These are phyloP conservation scores for Ciconia boyciana DNA, from an alignment of 2,113 vertebrate species.

Conservation along the genomic window DNA sequence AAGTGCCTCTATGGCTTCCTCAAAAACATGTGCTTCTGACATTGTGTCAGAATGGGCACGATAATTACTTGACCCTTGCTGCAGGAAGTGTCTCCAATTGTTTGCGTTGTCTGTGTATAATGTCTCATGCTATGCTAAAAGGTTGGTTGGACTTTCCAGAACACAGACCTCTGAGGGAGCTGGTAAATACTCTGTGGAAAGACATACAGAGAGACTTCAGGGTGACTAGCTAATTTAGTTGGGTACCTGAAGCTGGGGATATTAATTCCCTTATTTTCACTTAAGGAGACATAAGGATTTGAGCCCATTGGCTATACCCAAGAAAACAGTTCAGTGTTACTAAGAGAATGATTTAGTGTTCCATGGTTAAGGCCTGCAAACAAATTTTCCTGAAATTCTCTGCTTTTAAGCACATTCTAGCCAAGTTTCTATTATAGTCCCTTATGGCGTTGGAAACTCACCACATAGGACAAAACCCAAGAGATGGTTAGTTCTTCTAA, in stretches of 20 bases:
- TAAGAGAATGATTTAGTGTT: neutral
- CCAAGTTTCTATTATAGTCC: neutral
- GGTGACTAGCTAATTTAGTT: neutral
- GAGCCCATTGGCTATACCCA: neutral
- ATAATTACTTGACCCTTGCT: neutral
- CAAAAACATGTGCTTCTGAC: neutral
- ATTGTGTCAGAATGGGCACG: neutral
- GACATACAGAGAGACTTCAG: neutral
- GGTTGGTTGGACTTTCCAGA: neutral
- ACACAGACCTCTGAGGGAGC: neutral
- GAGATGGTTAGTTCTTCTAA: neutral
- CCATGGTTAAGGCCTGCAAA: neutral
- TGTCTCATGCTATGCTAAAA: neutral
- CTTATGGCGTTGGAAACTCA: neutral
- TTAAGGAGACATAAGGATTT: neutral
- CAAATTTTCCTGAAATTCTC: neutral
- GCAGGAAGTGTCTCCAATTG: neutral
- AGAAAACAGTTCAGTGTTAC: neutral
- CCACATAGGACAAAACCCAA: neutral
- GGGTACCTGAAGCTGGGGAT: neutral
- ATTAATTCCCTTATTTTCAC: neutral
- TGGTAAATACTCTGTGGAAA: neutral
- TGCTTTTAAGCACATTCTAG: neutral
- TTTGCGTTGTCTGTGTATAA: neutral
- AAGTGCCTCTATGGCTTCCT: neutral